Evolutionary conservation across 2,113 vertebrate species (phyloP).

Genomic region (Pao palembangensis): DNA sequence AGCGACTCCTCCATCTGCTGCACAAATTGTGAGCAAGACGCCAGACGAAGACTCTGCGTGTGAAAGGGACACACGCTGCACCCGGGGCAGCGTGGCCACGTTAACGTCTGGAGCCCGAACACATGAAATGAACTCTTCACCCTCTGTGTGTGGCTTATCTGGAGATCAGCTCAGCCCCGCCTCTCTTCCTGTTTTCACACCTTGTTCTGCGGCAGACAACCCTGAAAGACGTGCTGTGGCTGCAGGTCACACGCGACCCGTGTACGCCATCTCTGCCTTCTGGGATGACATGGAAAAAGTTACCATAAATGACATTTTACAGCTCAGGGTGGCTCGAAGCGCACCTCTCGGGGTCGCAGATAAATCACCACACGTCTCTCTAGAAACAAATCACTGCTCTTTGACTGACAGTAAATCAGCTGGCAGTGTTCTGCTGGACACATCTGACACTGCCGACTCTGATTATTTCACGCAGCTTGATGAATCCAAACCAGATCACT

Average conservation of each 20-base stretch:
- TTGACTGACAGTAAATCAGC: conserved; percentile 23
- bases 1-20: conserved; percentile 13
- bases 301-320: conserved; percentile 77
- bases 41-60: conserved; percentile 23
- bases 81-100: background rate
- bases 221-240: conserved; percentile 44
- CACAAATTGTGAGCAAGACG: conserved; percentile 13
- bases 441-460: conserved; percentile 63
- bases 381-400: background rate
- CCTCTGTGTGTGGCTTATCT: conserved; percentile 13
- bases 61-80: conserved; percentile 6
- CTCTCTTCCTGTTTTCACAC: conserved; percentile 29
- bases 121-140: conserved; percentile 4
- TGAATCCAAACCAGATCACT: conserved; percentile 65
- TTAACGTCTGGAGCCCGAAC: conserved; percentile 13
- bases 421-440: conserved; percentile 39
- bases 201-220: conserved; percentile 26
- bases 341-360: conserved; percentile 19
- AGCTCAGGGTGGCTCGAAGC: conserved; percentile 50
- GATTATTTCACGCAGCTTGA: conserved; percentile 74
- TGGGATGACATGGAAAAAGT: conserved; percentile 81
- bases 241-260: conserved; percentile 39
- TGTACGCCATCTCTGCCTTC: conserved; percentile 75
- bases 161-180: conserved; percentile 9
- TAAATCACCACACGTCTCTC: background rate